Conservation (phyloP, 2,888 invertebrate genomes). For the Acronicta psi region DNA sequence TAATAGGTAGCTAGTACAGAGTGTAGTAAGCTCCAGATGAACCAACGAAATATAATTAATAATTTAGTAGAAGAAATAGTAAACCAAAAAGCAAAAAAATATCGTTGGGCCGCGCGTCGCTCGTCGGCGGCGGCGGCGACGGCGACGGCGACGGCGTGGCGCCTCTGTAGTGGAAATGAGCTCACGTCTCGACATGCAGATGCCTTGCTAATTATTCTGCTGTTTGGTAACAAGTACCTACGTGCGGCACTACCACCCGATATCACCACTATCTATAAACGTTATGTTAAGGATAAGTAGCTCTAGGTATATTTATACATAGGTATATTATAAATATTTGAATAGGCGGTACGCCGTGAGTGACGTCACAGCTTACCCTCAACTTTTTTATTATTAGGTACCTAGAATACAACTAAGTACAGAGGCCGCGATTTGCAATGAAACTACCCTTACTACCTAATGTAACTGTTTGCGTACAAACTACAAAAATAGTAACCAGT, state of each 20-base stretch:
- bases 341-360: too few species aligned
- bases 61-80: too few species aligned
- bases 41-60: too few species aligned
- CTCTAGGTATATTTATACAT: too few species aligned
- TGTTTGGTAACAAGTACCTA: slow-evolving; percentile 31
- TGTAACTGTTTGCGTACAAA: too few species aligned
- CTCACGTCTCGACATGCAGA: slow-evolving; percentile 53
- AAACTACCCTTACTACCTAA: too few species aligned
- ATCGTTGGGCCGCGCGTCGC: background rate
- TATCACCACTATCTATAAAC: slow-evolving; percentile 29
- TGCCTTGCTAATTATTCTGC: slow-evolving; percentile 45
- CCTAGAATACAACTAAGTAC: background rate
- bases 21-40: too few species aligned
- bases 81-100: background rate
- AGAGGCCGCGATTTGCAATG: background rate
- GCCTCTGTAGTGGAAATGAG: slow-evolving; percentile 45
- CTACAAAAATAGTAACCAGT: too few species aligned
- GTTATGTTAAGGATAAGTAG: too few species aligned
- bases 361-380: slow-evolving; percentile 24
- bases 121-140: background rate
- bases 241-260: slow-evolving; percentile 2
- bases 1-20: too few species aligned
- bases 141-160: too few species aligned
- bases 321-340: too few species aligned
- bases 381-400: slow-evolving; percentile 7